Evolutionary conservation across 1,140 invertebrate genomes (phyloP).

Genomic region (Acromyrmex charruanus): DNA sequence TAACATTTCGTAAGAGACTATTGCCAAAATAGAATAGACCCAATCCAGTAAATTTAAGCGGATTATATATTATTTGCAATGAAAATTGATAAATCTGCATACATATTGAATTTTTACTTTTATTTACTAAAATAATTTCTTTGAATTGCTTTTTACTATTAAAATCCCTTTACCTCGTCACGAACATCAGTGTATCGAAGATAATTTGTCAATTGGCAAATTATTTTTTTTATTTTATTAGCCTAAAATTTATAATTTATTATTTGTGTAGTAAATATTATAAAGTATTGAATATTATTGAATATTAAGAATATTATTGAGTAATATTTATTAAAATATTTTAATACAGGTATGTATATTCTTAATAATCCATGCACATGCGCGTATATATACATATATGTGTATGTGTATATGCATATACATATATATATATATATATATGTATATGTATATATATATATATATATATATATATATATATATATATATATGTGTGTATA

Average conservation of each 20-base stretch:
- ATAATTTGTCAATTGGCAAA: constrained; percentile 16
- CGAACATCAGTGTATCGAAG: background rate
- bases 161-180: constrained; percentile 19
- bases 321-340: background rate
- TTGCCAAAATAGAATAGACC: constrained; percentile 24
- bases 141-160: background rate
- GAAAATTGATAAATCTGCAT: constrained; percentile 26
- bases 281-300: background rate
- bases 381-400: no score
- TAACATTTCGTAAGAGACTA: background rate
- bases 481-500: no score
- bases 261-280: background rate
- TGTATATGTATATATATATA: no score
- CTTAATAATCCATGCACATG: no score
- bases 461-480: background rate
- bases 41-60: constrained; percentile 28
- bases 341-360: background rate
- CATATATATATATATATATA: background rate
- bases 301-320: background rate
- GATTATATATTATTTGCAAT: constrained; percentile 17
- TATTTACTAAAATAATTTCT: background rate
- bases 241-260: constrained; percentile 28
- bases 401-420: background rate
- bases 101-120: background rate
- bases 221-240: constrained; percentile 12